phyloP scores from a whole-genome alignment of 2,888 invertebrate species.

The Stomorhina lunata region DNA sequence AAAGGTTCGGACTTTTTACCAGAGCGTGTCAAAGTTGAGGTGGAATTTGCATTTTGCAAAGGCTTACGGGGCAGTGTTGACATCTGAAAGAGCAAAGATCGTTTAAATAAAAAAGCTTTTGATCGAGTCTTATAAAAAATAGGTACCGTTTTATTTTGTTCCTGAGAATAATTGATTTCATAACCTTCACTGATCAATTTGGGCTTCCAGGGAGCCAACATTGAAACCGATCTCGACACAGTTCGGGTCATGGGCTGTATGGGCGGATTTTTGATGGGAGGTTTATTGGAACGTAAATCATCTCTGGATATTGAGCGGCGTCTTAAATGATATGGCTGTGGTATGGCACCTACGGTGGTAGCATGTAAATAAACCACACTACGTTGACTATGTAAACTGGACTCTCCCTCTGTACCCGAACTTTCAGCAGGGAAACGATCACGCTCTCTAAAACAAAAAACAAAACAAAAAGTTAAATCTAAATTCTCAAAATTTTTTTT shows the following conservation, averaged over 20 bases:
- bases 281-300: conserved; percentile 84
- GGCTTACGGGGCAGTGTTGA: conserved; percentile 77
- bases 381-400: conserved; percentile 89
- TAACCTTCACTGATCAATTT: conserved; percentile 86
- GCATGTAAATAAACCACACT: conserved; percentile 92
- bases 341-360: conserved; percentile 93
- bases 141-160: conserved; percentile 77
- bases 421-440: conserved; percentile 79
- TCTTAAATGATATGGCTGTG: conserved; percentile 85
- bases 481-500: not conserved
- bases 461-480: not conserved
- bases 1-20: conserved; percentile 73
- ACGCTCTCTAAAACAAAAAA: conserved; percentile 72
- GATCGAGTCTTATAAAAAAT: not conserved
- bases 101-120: not conserved
- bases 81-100: conserved; percentile 67
- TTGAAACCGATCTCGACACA: conserved; percentile 89
- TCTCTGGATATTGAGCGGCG: conserved; percentile 87
- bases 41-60: conserved; percentile 71
- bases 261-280: conserved; percentile 70
- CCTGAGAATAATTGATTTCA: conserved; percentile 89
- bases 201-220: conserved; percentile 92
- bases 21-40: conserved; percentile 73
- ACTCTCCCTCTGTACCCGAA: conserved; percentile 86
- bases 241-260: conserved; percentile 83